Evolutionary conservation across 2,797 vertebrate genomes (phyloP).

Genomic region (Chanos chanos): DNA sequence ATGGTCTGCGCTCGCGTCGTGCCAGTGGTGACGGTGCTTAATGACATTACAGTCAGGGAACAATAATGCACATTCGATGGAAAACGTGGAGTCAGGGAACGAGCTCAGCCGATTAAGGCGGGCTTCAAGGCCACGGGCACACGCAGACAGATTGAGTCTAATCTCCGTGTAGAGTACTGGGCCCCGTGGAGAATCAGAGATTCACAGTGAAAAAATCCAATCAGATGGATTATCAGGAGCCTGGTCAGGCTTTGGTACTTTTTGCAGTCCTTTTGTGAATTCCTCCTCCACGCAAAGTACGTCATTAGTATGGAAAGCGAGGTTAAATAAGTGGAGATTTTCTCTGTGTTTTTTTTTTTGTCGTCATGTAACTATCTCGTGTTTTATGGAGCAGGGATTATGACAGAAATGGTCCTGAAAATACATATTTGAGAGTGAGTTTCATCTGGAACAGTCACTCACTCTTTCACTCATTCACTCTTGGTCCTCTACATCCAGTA

Average conservation of each 20-base stretch:
- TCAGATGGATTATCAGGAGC: slow-evolving; percentile 44
- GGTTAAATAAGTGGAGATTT: neutral
- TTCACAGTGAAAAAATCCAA: slow-evolving; percentile 51
- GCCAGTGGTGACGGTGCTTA: slow-evolving; percentile 33
- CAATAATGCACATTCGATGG: slow-evolving; percentile 53
- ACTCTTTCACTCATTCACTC: no score
- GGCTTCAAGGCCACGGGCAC: slow-evolving; percentile 18
- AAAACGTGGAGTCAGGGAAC: slow-evolving; percentile 51
- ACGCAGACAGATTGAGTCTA: slow-evolving; percentile 53
- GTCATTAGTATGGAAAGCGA: neutral
- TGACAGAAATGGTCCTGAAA: no score
- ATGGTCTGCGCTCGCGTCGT: slow-evolving; percentile 21
- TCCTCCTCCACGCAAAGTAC: neutral
- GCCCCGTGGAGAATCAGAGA: slow-evolving; percentile 39
- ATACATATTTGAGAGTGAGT: no score
- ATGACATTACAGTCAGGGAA: slow-evolving; percentile 39
- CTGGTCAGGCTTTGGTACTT: slow-evolving; percentile 5
- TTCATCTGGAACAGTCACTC: no score
- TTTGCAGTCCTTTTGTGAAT: slow-evolving; percentile 7
- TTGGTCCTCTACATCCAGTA: no score
- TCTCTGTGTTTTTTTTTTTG: neutral
- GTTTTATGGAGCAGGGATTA: no score
- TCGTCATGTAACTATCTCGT: neutral
- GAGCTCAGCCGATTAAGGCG: slow-evolving; percentile 57
- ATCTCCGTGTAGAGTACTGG: slow-evolving; percentile 54